Base-by-base conservation (phyloP, 1,140 invertebrate species). In the Lordiphosa clarofinis region DNA sequence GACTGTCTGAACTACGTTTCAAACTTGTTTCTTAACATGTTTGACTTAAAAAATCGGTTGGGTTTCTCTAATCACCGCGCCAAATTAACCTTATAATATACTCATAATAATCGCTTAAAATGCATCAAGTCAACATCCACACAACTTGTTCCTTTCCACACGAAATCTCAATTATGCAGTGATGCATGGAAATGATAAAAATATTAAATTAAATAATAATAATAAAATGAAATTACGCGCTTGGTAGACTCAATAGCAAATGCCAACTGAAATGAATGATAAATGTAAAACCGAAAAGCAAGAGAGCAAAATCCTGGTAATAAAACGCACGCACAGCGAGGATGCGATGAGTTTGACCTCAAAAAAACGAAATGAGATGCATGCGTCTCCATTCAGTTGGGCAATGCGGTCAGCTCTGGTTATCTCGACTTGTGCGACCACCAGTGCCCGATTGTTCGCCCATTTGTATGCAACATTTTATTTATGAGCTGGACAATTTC, bases 401-500 rank as follows among this genome's bases (percentile, higher is more conserved):
- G 28, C 38, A 46, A 55, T 69, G 60, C 55, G 65, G 65, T 59
- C 55, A 65, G 48, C 55, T 38, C 37, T 54, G 49, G 39, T 61
- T 66, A 66, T 66, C 58, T 44, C 24, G 19, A 44, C 42, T 46
- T 33, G 31, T 38, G 47, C 48, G 7, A 37, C 33, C 33, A 36
- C 4, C 15, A 11, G 8, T 31, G 12, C 31, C 31, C 46, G 48
- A 50, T 50, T 50, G 48, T 50, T 38, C 46, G 54, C 40, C 47
- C 60, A 63, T 50, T 57, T 63, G 55, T 39, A 57, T 63, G 60
- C 61, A 64, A 48, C 44, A 61, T 56, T 56, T 56, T 66, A 66
- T 66, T 66, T 61, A 65, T 65, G 59, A 55, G 33, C 33, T 55
- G 53, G 65, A 64, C 60, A 64, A 64, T 68, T 68, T 68, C 58